A percentile compares a stretch with the other conserved stretches of the same genome.
These are phyloP conservation scores for Xenentodon cancila DNA, from an alignment of 2,797 vertebrate species.

Conservation along the genomic window DNA sequence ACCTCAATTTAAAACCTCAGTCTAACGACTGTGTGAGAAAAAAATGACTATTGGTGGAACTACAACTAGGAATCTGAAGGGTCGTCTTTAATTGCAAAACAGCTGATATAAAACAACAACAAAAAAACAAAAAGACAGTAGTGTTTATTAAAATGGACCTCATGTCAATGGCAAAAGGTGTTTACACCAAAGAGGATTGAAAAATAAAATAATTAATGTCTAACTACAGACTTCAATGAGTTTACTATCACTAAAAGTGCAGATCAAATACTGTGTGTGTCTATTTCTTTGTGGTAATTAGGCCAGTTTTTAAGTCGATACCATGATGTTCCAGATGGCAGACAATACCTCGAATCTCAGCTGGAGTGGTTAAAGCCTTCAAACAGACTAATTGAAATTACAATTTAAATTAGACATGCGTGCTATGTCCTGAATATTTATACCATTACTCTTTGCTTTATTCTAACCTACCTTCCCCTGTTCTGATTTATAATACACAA, in stretches of 20 bases:
- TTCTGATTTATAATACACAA: no score
- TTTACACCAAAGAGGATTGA: no score
- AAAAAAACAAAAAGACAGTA: background rate
- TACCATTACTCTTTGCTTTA: background rate
- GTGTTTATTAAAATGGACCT: background rate
- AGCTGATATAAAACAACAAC: background rate
- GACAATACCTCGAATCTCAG: conserved; percentile 34
- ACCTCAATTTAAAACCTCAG: conserved; percentile 34
- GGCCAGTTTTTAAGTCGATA: conserved; percentile 51
- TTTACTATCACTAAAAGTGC: no score
- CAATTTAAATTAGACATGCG: conserved; percentile 18
- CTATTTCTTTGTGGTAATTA: conserved; percentile 40
- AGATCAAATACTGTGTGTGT: background rate
- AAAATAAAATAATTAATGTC: no score
- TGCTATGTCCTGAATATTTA: conserved; percentile 15
- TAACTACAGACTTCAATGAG: no score
- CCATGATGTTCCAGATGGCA: conserved; percentile 40
- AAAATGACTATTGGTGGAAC: conserved; percentile 32
- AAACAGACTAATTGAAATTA: conserved; percentile 35
- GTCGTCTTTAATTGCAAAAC: conserved; percentile 4
- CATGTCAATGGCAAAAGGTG: no score
- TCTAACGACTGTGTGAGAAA: conserved; percentile 22
- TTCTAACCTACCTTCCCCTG: background rate
- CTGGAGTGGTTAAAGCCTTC: conserved; percentile 40
- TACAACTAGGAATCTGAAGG: background rate